Base-by-base conservation (phyloP, 1,140 invertebrate species). In the Drosophila littoralis region DNA sequence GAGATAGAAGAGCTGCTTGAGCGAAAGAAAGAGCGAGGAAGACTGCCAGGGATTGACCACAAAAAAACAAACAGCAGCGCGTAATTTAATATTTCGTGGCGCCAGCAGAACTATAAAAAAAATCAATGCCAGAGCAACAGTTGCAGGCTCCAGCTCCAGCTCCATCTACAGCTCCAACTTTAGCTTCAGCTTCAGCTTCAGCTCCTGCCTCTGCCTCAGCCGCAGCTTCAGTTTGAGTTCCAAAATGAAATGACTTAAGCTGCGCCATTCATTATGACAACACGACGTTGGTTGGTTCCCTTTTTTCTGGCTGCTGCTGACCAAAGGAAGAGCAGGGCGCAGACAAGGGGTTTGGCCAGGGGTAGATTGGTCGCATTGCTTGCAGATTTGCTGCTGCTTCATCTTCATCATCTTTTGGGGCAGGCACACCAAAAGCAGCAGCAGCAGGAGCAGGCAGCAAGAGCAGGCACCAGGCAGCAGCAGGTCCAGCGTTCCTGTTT, bases 31-130 rank as follows among this genome's bases (percentile, higher is more conserved):
- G 42, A 13, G 43, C n/a, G 15, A 33, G 50, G 7, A 51, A 51
- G 33, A 50, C 10, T 12, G 35, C 12, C 9, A 22, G 36, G 57
- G 58, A 36, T 54, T 55, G 51, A 61, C 59, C 60, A 72, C 55
- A 55, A 51, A 71, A 17, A 60, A 73, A 59, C 84, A 88, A 88
- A 89, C 83, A 88, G 83, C 83, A 89, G 83, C 83, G 75, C 77
- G 90, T 91, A 91, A 91, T 91, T 91, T 91, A 91, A 91, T 91
- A 91, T 91, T 91, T 91, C 75, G 91, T 91, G 90, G 90, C 90
- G 90, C 90, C 90, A 91, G 85, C 76, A 84, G 74, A 76, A 84
- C 90, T 86, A 91, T 91, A 90, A 91, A 91, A 91, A 89, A 67
- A 77, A 60, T 50, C 35, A 64, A 54, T 64, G 46, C 38, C 59